Evolutionary conservation across 2,888 invertebrate genomes (phyloP), one percentile per base, ranked within the genome.

Genomic region (Dyspetes luteomarginatus): DNA sequence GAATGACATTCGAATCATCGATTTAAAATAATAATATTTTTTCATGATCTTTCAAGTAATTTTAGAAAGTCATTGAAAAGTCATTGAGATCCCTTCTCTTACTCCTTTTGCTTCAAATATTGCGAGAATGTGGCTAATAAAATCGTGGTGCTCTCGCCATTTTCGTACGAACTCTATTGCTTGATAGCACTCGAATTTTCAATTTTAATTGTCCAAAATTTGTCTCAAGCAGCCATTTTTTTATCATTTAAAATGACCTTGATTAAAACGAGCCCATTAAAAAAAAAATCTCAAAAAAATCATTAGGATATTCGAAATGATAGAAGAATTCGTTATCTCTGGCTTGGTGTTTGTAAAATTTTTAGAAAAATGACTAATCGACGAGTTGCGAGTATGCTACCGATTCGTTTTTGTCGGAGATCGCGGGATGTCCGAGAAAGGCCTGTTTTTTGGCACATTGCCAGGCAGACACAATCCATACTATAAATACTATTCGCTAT

Each of bases 381-480:
- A n/a, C 17, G 50, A 50, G 48, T 19, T 48, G 60, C 19, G 28
- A 50, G 36, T 43, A 9, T 17, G 7, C 45, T 62, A 62, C 48
- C 72, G 68, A 84, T 84, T 83, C 80, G 83, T 76, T 84, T 78
- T 84, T 82, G 76, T 67, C 80, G 83, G 79, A 82, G 78, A 78
- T 83, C 79, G 79, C 24, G 41, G 64, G 72, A 80, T 78, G 74
- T 74, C 36, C 77, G 60, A 36, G 58, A 78, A 65, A 83, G 79
- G 79, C 78, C 81, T 81, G 79, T 72, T 74, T 72, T 74, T 80
- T 88, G 89, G 89, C 87, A 76, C 50, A 68, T 82, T 88, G 91
- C 91, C 91, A 91, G 87, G 86, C 89, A 90, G 91, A 90, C 90
- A 89, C 90, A 89, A 90, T 90, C 89, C 89, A 86, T 86, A 88